Conservation (phyloP, 1,140 invertebrate genomes). For the Neodiprion virginianus region DNA sequence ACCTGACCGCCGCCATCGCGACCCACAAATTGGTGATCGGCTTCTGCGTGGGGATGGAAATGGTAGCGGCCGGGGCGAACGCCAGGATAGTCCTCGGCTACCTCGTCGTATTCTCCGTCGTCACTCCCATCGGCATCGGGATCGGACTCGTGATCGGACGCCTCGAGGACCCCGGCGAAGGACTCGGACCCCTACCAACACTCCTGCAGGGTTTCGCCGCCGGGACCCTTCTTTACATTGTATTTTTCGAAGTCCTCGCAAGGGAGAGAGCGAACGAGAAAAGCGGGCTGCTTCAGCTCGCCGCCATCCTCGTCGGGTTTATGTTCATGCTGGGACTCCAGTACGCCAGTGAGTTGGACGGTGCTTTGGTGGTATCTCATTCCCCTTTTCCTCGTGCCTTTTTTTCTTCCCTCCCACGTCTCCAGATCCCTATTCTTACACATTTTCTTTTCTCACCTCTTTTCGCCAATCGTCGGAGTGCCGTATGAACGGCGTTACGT, state of each 20-base stretch:
- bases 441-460: neutral
- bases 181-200: constrained; percentile 52
- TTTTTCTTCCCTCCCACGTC: constrained; percentile 24
- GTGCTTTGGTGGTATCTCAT: constrained; percentile 32
- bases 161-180: constrained; percentile 58
- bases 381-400: constrained; percentile 30
- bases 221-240: constrained; percentile 87
- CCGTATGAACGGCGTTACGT: no score
- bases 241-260: constrained; percentile 90
- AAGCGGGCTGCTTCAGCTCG: constrained; percentile 73
- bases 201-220: constrained; percentile 85
- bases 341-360: constrained; percentile 72
- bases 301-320: constrained; percentile 77
- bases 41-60: constrained; percentile 72
- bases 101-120: constrained; percentile 68
- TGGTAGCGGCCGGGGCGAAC: constrained; percentile 71
- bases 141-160: constrained; percentile 64
- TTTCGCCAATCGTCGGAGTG: neutral
- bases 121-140: constrained; percentile 74
- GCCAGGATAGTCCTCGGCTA: constrained; percentile 66
- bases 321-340: constrained; percentile 79
- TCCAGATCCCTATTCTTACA: no score
- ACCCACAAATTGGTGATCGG: constrained; percentile 80
- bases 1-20: constrained; percentile 74
- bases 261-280: constrained; percentile 73